phyloP scores from a whole-genome alignment of 2,888 invertebrate genomes.

The Oscheius onirici region DNA sequence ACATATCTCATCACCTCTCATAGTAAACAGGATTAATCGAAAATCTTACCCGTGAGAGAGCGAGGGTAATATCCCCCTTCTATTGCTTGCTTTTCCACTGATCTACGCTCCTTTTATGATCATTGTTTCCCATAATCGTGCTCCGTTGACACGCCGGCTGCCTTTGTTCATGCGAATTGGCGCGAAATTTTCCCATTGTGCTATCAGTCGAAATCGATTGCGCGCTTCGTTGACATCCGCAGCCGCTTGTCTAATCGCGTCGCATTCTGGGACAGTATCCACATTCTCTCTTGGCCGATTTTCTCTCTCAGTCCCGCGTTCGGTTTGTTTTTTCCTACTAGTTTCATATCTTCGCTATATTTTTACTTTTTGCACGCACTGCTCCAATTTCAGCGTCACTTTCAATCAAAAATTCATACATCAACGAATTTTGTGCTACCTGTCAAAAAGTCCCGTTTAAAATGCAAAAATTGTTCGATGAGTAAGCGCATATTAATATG shows the following conservation, averaged over 20 bases:
- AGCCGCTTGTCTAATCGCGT: slow-evolving; percentile 9
- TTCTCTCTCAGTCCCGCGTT: background rate
- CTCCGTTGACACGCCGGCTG: background rate
- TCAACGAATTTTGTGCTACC: background rate
- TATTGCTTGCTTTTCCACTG: too few relatives aligned
- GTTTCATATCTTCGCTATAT: background rate
- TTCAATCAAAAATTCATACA: background rate
- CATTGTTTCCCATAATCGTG: too few relatives aligned
- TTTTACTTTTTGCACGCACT: background rate
- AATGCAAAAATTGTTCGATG: slow-evolving; percentile 13
- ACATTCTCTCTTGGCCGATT: background rate
- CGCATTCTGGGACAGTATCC: slow-evolving; percentile 25
- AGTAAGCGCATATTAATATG: slow-evolving; percentile 29
- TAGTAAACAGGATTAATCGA: background rate
- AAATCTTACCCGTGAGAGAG: background rate
- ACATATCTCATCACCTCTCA: background rate
- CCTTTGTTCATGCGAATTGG: background rate
- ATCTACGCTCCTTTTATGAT: too few relatives aligned
- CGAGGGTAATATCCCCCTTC: too few relatives aligned
- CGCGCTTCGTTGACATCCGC: slow-evolving; percentile 10
- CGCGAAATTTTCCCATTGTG: background rate
- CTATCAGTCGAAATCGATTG: slow-evolving; percentile 16
- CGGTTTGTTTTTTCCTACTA: background rate
- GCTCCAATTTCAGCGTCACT: background rate
- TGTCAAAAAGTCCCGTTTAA: background rate